phyloP scores from a whole-genome alignment of 2,113 vertebrate genomes.

The Hepsetus odoe region DNA sequence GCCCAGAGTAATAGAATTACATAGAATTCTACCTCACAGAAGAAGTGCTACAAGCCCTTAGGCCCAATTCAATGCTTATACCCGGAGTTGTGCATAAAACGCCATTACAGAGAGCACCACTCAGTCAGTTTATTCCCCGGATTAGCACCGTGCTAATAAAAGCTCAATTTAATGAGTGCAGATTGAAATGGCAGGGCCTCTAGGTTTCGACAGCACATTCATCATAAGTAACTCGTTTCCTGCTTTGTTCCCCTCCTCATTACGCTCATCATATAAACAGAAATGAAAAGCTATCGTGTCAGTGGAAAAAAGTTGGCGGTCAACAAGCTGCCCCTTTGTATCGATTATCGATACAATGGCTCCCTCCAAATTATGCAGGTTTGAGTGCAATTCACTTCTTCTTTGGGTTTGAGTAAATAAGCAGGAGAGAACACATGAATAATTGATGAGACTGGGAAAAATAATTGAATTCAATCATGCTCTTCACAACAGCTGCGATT shows the following conservation, averaged over 20 bases:
- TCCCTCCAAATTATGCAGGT: constrained; percentile 28
- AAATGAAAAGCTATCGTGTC: constrained; percentile 11
- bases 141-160: constrained; percentile 30
- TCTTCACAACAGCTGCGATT: constrained; percentile 48
- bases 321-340: not conserved
- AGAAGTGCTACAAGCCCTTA: not conserved
- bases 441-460: constrained; percentile 52
- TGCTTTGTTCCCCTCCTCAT: constrained; percentile 23
- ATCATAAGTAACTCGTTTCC: constrained; percentile 15
- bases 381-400: constrained; percentile 34
- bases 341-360: constrained; percentile 42
- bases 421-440: constrained; percentile 51
- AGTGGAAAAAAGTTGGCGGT: constrained; percentile 4
- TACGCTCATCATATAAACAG: constrained; percentile 10
- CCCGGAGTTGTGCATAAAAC: not conserved
- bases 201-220: not conserved
- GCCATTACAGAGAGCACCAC: not conserved
- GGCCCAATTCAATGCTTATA: not conserved
- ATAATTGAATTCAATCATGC: constrained; percentile 54
- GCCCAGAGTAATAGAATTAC: constrained; percentile 14
- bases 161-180: not conserved
- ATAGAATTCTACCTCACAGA: not conserved
- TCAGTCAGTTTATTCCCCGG: constrained; percentile 4
- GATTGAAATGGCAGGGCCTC: not conserved
- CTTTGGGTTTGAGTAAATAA: constrained; percentile 49